phyloP scores from a whole-genome alignment of 35 echinoderm and acorn worm genomes.

The Heliocidaris erythrogramma region DNA sequence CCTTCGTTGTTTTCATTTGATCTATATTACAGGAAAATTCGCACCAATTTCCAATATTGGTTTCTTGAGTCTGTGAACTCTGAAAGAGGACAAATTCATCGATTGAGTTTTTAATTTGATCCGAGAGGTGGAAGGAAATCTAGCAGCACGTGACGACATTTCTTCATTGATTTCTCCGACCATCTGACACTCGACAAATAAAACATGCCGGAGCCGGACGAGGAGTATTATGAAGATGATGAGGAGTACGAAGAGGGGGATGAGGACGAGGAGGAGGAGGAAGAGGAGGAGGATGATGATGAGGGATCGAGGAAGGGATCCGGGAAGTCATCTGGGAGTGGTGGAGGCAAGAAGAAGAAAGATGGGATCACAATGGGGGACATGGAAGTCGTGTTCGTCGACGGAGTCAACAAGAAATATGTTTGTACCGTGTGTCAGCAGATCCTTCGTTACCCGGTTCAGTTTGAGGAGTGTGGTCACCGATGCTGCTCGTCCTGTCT shows the following conservation, averaged over 20 bases:
- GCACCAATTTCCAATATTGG: not conserved
- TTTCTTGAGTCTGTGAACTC: not conserved
- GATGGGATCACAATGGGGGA: slow-evolving; percentile 66
- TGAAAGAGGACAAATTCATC: not conserved
- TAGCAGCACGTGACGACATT: not conserved
- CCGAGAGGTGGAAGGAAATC: not conserved
- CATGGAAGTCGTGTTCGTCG: slow-evolving; percentile 68
- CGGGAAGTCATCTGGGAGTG: slow-evolving; percentile 50
- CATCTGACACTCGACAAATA: slow-evolving; percentile 4
- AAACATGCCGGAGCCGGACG: slow-evolving; percentile 37
- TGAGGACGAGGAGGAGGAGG: slow-evolving; percentile 24
- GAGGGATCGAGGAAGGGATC: slow-evolving; percentile 57
- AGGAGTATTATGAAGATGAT: slow-evolving; percentile 44
- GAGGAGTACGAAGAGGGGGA: slow-evolving; percentile 17
- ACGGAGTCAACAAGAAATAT: slow-evolving; percentile 81
- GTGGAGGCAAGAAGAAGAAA: slow-evolving; percentile 55
- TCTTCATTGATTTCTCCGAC: not conserved
- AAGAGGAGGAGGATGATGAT: slow-evolving; percentile 35
- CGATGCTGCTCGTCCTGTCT: slow-evolving; percentile 87
- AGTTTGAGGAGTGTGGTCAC: slow-evolving; percentile 95
- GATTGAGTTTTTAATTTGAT: slow-evolving; percentile 7
- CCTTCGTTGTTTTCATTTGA: not conserved
- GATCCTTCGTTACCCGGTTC: slow-evolving; percentile 91
- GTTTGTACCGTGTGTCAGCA: slow-evolving; percentile 86
- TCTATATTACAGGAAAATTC: not conserved